Base-by-base conservation (phyloP, 2,797 vertebrate genomes). In the Sebastes vulpes region DNA sequence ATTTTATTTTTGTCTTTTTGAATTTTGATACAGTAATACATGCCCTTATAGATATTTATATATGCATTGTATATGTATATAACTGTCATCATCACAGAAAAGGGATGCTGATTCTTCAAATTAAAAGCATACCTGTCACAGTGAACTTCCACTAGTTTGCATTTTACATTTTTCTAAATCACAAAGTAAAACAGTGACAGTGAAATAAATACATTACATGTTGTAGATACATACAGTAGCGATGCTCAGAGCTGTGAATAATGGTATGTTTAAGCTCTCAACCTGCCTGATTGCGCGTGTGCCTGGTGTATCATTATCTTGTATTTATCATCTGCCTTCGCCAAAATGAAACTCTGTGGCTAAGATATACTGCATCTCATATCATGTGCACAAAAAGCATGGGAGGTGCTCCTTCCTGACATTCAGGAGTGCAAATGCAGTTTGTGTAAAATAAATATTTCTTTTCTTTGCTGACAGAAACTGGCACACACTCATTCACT, bases 21-120 rank as follows among this genome's bases (percentile, higher is more conserved):
- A 96, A 92, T 94, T 95, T 96, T 96, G 96, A 97, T 97, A 98
- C 97, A 97, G 97, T 98, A 98, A 97, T 95, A 98, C 98, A 99
- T 99, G 98, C 98, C 97, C 97, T 98, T 96, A 95, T 96, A 98
- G 96, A 97, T 98, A 97, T 91, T 87, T 94, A 93, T 97, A 98
- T 96, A 98, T 97, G 96, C 89, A 91, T 86, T 92, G 85, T 93
- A 90, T 94, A 94, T 93, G 82, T 94, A 92, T 91, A 95, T 97
- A 97, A 97, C 96, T 97, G 97, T 97, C 96, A 97, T 97, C 96
- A 97, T 97, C 97, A 98, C 97, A 97, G 96, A 97, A 98, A 98
- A 97, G 97, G 97, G 97, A 98, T 98, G 97, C 97, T 96, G 95
- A 97, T 95, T 97, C 89, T 76, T 96, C 93, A 97, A 98, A 96